Percentiles rank a stretch among this genome's conserved stretches.
These are phyloP conservation scores for Pyrocephalus nanus DNA, from an alignment of 2,797 vertebrate species.

Conservation along the genomic window DNA sequence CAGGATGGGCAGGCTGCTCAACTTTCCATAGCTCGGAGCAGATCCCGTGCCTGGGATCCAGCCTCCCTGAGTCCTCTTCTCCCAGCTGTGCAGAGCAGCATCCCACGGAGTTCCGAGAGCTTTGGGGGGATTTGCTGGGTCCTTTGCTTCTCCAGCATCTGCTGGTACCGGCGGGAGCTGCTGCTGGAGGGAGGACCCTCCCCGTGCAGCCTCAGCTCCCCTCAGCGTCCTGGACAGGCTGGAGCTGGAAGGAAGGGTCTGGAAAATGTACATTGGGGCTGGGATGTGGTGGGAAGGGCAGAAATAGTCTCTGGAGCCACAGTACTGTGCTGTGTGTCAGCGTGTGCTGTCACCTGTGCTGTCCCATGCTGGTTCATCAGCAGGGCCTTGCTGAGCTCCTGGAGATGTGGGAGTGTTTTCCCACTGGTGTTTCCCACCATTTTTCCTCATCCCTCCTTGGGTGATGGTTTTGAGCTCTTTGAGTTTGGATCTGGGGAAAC, in stretches of 20 bases:
- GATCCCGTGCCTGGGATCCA: not conserved
- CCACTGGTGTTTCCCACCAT: accelerated
- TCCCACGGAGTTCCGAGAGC: accelerated
- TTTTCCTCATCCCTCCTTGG: not conserved
- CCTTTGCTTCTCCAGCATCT: accelerated
- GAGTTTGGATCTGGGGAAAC: not conserved
- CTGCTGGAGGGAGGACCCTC: not conserved
- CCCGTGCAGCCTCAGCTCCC: not conserved
- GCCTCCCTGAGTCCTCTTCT: not conserved
- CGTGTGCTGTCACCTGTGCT: not conserved
- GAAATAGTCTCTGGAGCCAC: not conserved
- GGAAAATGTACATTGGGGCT: not conserved
- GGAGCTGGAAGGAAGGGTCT: not conserved
- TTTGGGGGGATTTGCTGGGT: not conserved
- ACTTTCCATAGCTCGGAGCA: not conserved
- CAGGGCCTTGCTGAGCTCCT: accelerated
- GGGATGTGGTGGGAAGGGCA: not conserved
- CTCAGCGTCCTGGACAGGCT: accelerated
- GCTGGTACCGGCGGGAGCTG: accelerated
- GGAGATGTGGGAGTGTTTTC: accelerated
- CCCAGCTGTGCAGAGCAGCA: not conserved
- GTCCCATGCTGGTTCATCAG: accelerated
- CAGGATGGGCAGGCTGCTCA: not conserved
- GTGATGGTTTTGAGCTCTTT: not conserved
- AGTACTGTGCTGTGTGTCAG: accelerated